A percentile compares a stretch with the other conserved stretches of the same genome.
Conservation (phyloP, 2,797 vertebrate genomes). For the Pygocentrus nattereri region DNA sequence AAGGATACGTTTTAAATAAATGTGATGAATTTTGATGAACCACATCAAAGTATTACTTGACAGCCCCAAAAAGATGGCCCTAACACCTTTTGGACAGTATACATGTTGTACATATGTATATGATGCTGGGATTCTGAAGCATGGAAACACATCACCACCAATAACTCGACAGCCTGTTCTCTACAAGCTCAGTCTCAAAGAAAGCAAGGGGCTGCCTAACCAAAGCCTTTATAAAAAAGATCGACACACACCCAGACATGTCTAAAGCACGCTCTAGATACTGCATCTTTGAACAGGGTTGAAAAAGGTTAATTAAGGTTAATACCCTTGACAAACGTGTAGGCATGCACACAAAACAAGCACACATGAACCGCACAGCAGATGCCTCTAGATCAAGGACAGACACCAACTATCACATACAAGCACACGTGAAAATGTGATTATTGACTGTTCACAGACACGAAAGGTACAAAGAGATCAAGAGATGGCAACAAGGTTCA, state of each 20-base stretch:
- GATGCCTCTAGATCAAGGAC: background rate
- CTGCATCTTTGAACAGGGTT: slow-evolving; percentile 10
- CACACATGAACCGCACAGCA: background rate
- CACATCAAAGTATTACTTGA: too few species aligned
- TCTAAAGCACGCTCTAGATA: background rate
- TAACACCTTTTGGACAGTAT: background rate
- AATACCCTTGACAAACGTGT: slow-evolving; percentile 10
- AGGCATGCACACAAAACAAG: background rate
- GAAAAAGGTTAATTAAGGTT: slow-evolving; percentile 22
- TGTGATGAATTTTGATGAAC: too few species aligned
- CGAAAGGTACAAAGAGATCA: slow-evolving; percentile 42
- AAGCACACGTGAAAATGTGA: slow-evolving; percentile 11
- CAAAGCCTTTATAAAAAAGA: background rate
- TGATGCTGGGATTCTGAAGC: background rate
- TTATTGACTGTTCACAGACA: slow-evolving; percentile 37
- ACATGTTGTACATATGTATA: background rate
- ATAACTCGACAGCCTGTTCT: background rate
- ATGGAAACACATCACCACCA: background rate
- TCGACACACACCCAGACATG: background rate
- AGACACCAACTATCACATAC: background rate
- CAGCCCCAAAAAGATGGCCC: too few species aligned
- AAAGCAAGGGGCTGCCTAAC: background rate
- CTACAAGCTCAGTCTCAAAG: too few species aligned
- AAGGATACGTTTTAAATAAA: too few species aligned
- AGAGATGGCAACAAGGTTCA: slow-evolving; percentile 46